Evolutionary conservation across 2,888 invertebrate genomes (phyloP).

Genomic region (Griposia aprilina): DNA sequence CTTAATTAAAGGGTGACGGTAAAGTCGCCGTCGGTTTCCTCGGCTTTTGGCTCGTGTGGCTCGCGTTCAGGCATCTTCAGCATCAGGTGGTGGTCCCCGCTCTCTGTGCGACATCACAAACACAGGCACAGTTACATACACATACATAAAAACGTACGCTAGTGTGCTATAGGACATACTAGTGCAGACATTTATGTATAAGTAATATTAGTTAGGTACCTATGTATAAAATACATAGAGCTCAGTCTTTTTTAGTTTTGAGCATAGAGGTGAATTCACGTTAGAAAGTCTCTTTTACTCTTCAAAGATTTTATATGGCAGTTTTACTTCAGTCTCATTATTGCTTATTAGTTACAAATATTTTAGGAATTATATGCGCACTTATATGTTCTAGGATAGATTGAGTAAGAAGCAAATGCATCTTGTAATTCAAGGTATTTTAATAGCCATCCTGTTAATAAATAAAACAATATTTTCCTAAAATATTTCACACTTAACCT

Average conservation of each 20-base stretch:
- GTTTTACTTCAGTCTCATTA: not conserved
- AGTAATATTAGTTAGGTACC: not conserved
- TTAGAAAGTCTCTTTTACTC: not conserved
- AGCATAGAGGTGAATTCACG: not conserved
- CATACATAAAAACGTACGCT: slow-evolving; percentile 60
- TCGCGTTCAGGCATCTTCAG: slow-evolving; percentile 84
- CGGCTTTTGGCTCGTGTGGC: slow-evolving; percentile 80
- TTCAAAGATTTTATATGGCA: not conserved
- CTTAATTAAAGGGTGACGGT: slow-evolving; percentile 83
- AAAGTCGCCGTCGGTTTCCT: slow-evolving; percentile 85
- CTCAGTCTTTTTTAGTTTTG: slow-evolving; percentile 23
- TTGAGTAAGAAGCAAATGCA: not conserved
- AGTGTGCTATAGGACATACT: slow-evolving; percentile 47
- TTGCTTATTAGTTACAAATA: not conserved
- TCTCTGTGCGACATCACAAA: slow-evolving; percentile 88
- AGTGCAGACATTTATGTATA: slow-evolving; percentile 53
- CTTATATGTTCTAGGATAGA: not conserved
- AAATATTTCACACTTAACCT: slow-evolving; percentile 60
- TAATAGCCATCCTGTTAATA: slow-evolving; percentile 16
- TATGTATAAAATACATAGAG: not conserved
- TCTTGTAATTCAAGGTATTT: slow-evolving; percentile 28
- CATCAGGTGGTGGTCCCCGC: slow-evolving; percentile 82
- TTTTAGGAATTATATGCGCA: not conserved
- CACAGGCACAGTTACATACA: slow-evolving; percentile 76
- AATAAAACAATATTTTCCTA: slow-evolving; percentile 47